phyloP scores from a whole-genome alignment of 2,888 invertebrate genomes.

The Dolichopus griseipennis region DNA sequence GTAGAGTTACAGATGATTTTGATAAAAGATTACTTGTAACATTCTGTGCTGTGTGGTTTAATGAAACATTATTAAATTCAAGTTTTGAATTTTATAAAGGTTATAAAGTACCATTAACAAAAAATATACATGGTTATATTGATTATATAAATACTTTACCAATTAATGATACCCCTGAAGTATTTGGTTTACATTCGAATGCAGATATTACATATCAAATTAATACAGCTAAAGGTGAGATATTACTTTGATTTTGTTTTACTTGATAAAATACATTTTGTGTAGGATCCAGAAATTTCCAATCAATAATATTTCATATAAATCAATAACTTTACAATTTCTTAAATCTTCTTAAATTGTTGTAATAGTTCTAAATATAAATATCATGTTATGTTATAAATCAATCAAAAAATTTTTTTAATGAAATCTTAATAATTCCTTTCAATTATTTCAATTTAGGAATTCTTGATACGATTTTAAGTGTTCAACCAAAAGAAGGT shows the following conservation, averaged over 20 bases:
- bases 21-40: constrained; percentile 88
- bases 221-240: constrained; percentile 76
- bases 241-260: no score
- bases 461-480: constrained; percentile 87
- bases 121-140: constrained; percentile 69
- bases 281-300: no score
- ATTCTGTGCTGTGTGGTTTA: constrained; percentile 93
- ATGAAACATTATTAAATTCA: constrained; percentile 74
- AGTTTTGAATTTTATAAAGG: constrained; percentile 90
- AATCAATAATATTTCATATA: no score
- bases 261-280: no score
- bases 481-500: constrained; percentile 95
- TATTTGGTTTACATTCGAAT: constrained; percentile 92
- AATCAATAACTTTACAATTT: no score
- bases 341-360: no score
- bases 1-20: constrained; percentile 93
- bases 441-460: constrained; percentile 33
- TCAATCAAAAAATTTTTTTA: no score
- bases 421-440: not conserved
- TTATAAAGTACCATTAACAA: constrained; percentile 81
- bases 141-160: constrained; percentile 82
- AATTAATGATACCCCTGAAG: constrained; percentile 82
- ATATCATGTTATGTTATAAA: no score
- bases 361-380: no score
- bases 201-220: constrained; percentile 98